Conservation (phyloP, 2,888 invertebrate genomes). For the Fissipunctia ypsillon region DNA sequence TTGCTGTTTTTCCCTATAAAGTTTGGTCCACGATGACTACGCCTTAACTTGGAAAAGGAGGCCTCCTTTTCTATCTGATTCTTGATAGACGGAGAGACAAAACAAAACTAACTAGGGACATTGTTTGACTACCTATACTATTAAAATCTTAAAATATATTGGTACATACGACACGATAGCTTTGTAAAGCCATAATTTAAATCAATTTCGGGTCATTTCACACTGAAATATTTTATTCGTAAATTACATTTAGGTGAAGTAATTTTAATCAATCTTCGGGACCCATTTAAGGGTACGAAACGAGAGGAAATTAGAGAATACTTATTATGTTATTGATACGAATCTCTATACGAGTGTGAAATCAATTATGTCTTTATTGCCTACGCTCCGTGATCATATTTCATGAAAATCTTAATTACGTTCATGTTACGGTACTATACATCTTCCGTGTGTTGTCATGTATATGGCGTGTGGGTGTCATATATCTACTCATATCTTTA, state of each 20-base stretch:
- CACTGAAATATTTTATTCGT: conserved; percentile 47
- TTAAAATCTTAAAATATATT: not conserved
- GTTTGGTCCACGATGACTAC: not conserved
- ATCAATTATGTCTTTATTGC: conserved; percentile 48
- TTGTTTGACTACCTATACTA: not conserved
- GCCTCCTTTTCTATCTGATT: not conserved
- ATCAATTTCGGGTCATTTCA: conserved; percentile 47
- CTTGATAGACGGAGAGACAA: not conserved
- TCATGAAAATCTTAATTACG: conserved; percentile 52
- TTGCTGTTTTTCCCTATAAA: too few species aligned
- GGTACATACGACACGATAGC: not conserved
- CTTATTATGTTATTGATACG: conserved; percentile 53
- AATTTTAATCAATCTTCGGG: conserved; percentile 55
- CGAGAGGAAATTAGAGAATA: conserved; percentile 53
- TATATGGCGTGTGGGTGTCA: conserved; percentile 10
- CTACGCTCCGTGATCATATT: conserved; percentile 42
- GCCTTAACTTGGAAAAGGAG: not conserved
- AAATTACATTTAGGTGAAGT: conserved; percentile 51
- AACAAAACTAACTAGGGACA: too few species aligned
- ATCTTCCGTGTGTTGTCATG: conserved; percentile 23
- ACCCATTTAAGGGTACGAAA: conserved; percentile 46
- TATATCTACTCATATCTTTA: not conserved
- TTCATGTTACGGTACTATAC: conserved; percentile 20
- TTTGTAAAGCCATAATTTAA: conserved; percentile 34
- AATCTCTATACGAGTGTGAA: conserved; percentile 43